Base-by-base conservation (phyloP, 2,888 invertebrate genomes). In the Trachelus troglodyta region DNA sequence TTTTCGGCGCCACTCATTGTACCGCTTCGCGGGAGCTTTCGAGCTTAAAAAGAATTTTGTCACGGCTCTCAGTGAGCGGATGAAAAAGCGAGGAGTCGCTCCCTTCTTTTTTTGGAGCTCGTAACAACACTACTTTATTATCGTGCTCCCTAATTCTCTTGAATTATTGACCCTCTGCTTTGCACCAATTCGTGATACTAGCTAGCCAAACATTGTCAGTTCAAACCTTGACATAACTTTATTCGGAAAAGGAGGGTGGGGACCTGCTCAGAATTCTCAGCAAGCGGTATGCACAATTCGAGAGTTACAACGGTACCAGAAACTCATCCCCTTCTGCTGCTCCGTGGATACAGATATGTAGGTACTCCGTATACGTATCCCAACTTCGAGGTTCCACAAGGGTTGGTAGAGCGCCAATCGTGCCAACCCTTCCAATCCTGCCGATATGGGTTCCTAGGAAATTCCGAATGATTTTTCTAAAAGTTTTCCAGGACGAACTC, bases 391-490 rank as follows among this genome's bases (percentile, higher is more conserved):
- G 23, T 56, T 56, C 56, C 9, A 23, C 1, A 56, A 56, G 56
- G 56, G 56, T 1, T 56, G 56, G 9, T 56, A 2, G 56, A 56
- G 56, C 56, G 56, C 23, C 56, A 56, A 56, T 56, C 56, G 56
- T 56, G 23, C 56, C 56, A 56, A 23, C 56, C 56, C 56, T 56
- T 76, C 73, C 56, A 15, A 4, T 12, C 23, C 11, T 31, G 15
- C 15, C 31, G 15, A 34, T 40, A 33, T 76, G 34, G 11, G 31
- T 34, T 31, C 12, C n/a, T 31, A 31, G 71, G 33, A 71, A 81
- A 82, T 75, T 80, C 75, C 79, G 74, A 77, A 79, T 81, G 83
- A 90, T 89, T 87, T 87, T 87, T 88, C 87, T 86, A 86, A 86
- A 89, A 90, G 84, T 88, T 90, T 88, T 79, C 81, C 75, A 74